Evolutionary conservation across 2,888 invertebrate species (phyloP).

Genomic region (Lasioglossum vierecki): DNA sequence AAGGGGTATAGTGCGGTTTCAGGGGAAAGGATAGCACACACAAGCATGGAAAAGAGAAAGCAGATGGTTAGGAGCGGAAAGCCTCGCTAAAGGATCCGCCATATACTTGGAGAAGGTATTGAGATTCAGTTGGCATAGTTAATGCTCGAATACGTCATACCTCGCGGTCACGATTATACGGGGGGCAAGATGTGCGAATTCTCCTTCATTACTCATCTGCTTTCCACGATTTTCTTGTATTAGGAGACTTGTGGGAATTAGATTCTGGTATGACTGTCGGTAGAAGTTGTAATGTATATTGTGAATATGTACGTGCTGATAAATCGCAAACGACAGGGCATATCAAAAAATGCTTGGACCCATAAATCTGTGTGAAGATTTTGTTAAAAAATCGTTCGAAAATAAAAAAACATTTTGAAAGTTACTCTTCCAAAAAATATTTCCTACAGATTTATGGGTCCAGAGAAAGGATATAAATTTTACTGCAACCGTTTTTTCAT

Average conservation of each 20-base stretch:
- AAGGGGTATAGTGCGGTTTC: slow-evolving; percentile 30
- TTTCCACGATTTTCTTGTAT: neutral
- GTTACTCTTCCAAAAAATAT: too few species aligned
- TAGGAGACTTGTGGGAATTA: neutral
- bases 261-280: neutral
- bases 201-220: neutral
- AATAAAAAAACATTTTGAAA: too few species aligned
- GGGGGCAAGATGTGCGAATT: slow-evolving; percentile 63
- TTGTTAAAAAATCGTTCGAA: too few species aligned
- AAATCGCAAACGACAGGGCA: too few species aligned
- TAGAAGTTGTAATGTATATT: too few species aligned
- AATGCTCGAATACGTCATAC: slow-evolving; percentile 78
- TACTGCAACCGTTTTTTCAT: too few species aligned
- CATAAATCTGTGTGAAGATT: too few species aligned
- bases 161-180: slow-evolving; percentile 78
- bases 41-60: slow-evolving; percentile 22
- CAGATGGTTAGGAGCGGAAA: slow-evolving; percentile 16
- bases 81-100: slow-evolving; percentile 53
- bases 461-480: too few species aligned
- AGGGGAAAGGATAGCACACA: slow-evolving; percentile 29
- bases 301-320: too few species aligned
- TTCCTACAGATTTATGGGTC: too few species aligned
- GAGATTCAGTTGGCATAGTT: slow-evolving; percentile 74
- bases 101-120: slow-evolving; percentile 66
- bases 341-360: too few species aligned